Evolutionary conservation across 1,140 invertebrate genomes (phyloP), one percentile per base, ranked within the genome.

Genomic region (Bombyx mandarina): DNA sequence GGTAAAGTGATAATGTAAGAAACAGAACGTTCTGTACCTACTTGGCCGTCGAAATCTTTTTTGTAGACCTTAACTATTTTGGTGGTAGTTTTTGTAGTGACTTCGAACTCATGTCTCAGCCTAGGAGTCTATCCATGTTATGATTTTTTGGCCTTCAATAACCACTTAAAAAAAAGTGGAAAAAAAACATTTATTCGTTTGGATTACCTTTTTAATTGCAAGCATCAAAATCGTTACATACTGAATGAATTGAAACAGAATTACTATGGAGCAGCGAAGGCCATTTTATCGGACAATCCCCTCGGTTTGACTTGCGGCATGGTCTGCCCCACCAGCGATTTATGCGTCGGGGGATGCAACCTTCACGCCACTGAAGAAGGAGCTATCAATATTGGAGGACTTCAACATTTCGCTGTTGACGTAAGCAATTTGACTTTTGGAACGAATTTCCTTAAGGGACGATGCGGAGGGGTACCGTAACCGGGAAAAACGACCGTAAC

Each of bases 341-440:
- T 99, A 0, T 99, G 98, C 80, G 97, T 99, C 3, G 98, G 98
- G 0, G 97, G 97, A 0, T 99, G 98, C 82, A 99, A 99, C 87
- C 88, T 99, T 1, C 93, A 95, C 71, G 98, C 97, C 0, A 92
- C 93, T 4, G 98, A 99, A 82, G 98, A 99, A 87, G 98, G 98
- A 0, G 93, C 98, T 0, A 99, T 99, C 62, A 99, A 99, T 76
- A 99, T 99, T 75, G 98, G 98, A 1, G 98, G 98, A 1, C 89
- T 99, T 7, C 98, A 99, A 88, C 98, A 99, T 71, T 99, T 98
- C 89, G 97, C 98, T 49, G 95, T 96, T 26, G 97, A 99, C 74
- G 95, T 97, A 86, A 86, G 73, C 72, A 51, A 35, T 35, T 42
- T 8, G 8, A 35, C 26, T 35, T 35, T 35, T 35, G 2, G 4